Base-by-base conservation (phyloP, 2,888 invertebrate species). In the Drosophila atripex region DNA sequence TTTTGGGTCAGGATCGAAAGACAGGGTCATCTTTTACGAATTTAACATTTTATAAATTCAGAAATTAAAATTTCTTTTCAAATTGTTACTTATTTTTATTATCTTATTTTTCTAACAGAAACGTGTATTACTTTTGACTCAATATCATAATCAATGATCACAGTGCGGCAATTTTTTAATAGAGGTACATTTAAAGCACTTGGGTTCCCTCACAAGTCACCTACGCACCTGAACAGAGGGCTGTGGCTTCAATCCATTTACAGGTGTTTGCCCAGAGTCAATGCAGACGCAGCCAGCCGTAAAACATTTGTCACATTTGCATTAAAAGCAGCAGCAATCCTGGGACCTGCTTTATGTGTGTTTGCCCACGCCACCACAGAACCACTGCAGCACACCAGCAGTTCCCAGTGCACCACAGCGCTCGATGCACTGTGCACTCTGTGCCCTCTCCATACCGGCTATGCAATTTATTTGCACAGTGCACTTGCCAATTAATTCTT, bases 241-340 rank as follows among this genome's bases (percentile, higher is more conserved):
- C 45, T 56, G 46, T 54, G 60, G 69, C 69, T 71, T 83, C 86
- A 84, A 74, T 73, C 83, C 86, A 80, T 83, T 83, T 83, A 84
- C 84, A 84, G 84, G 84, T 84, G 86, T 86, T 86, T 88, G 73
- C 75, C 69, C 80, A 78, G 78, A 86, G 84, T 88, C 88, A 84
- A 75, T 85, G 76, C 75, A 73, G 69, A 56, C 80, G 84, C 88
- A 86, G 51, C 71, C 86, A 88, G 75, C 75, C 77, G 88, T 88
- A 83, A 83, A 86, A 80, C 88, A 84, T 84, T 84, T 88, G 84
- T 84, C 88, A 88, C 88, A 88, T 84, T 84, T 80, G 72, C 84
- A 84, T 84, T 84, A 86, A 84, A 80, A 82, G 86, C 75, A 73
- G 50, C 54, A 53, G 46, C 53, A 55, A 38, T 45, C 47, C 30